Conservation (phyloP, 2,888 invertebrate genomes). For the Incurvaria masculella region DNA sequence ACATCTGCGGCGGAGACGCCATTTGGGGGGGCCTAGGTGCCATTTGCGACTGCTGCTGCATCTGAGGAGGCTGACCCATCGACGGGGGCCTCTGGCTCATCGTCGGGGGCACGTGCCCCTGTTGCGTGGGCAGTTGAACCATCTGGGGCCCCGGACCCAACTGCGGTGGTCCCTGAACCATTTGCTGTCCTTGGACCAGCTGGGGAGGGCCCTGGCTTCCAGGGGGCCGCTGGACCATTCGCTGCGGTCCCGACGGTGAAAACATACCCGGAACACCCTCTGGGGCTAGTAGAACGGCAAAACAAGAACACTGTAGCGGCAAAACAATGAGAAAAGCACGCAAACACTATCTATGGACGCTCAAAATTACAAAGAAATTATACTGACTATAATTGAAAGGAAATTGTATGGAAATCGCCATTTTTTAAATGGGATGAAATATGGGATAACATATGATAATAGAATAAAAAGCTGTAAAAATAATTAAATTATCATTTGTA, state of each 20-base stretch:
- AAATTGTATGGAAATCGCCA: no score
- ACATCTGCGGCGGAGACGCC: slow-evolving; percentile 37
- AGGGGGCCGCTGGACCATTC: slow-evolving; percentile 34
- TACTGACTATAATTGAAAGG: no score
- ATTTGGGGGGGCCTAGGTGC: slow-evolving; percentile 31
- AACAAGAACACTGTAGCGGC: slow-evolving; percentile 24
- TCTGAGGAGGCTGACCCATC: slow-evolving; percentile 25
- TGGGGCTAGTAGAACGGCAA: slow-evolving; percentile 30
- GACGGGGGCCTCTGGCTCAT: slow-evolving; percentile 14
- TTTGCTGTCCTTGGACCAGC: slow-evolving; percentile 15
- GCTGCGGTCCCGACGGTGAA: slow-evolving; percentile 40
- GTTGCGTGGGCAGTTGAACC: no score
- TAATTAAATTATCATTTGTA: no score
- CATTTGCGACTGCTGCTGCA: slow-evolving; percentile 31
- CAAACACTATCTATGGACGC: no score
- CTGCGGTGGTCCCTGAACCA: neutral
- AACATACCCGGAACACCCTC: slow-evolving; percentile 51
- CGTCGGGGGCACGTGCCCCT: slow-evolving; percentile 15
- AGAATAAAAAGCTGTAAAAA: no score
- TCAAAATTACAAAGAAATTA: no score
- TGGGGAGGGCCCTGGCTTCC: slow-evolving; percentile 23
- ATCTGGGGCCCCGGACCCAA: no score
- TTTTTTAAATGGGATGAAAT: no score
- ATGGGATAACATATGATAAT: no score
- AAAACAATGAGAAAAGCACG: slow-evolving; percentile 28